Conservation (phyloP, 2,797 vertebrate genomes). For the Lepilemur septentrionalis region DNA sequence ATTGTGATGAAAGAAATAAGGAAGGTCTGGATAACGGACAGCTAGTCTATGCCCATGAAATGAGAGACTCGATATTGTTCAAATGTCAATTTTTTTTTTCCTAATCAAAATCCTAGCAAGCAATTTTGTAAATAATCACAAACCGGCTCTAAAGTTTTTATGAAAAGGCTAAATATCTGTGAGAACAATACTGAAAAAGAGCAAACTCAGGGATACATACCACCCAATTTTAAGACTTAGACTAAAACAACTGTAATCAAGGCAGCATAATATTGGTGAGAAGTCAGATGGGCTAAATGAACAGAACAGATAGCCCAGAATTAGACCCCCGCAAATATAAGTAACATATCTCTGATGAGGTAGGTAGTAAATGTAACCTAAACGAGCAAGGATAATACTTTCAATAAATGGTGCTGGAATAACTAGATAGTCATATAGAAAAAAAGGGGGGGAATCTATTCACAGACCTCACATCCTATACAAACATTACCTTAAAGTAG, state of each 20-base stretch:
- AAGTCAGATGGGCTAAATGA: neutral
- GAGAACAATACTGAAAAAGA: neutral
- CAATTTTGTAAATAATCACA: neutral
- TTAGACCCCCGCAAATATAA: neutral
- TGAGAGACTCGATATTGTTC: neutral
- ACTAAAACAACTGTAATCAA: neutral
- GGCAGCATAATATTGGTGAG: neutral
- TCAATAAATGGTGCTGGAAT: neutral
- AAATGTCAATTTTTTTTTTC: neutral
- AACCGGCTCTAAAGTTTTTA: neutral
- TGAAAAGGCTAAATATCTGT: neutral
- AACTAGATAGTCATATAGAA: neutral
- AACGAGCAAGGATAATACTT: neutral
- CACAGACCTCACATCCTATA: neutral
- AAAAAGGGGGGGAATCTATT: neutral
- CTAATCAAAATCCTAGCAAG: neutral
- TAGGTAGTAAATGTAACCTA: neutral
- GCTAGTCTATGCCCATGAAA: neutral
- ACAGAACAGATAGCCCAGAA: neutral
- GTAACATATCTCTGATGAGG: neutral
- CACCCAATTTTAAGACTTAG: neutral
- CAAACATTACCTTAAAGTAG: neutral
- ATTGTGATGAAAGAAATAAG: neutral
- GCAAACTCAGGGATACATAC: neutral
- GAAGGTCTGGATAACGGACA: neutral